Base-by-base conservation (phyloP, 2,888 invertebrate genomes). In the Leptinotarsa haldemani region DNA sequence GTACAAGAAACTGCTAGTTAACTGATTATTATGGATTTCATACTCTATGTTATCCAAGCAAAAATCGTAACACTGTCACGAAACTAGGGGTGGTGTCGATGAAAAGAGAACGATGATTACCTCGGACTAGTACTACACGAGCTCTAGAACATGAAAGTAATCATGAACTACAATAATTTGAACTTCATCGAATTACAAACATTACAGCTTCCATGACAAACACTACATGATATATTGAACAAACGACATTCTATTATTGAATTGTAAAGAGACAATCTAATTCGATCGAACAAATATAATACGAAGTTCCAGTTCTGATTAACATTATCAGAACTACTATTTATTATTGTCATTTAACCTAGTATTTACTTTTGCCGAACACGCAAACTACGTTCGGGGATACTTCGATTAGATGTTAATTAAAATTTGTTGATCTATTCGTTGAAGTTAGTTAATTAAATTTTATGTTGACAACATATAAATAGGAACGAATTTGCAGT, bases 371-470 rank as follows among this genome's bases (percentile, higher is more conserved):
- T 77, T 77, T 50, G 63, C 66, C 63, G 46, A 75, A 75, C 72
- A 73, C 72, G 74, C 76, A 75, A 77, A 74, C 76, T 78, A 78
- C 78, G 76, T 78, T 75, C 71, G 77, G 76, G 76, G 75, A 78
- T 78, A 77, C 76, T 79, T 75, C 78, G 77, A 77, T 78, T 78
- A 73, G 72, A 80, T 80, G 76, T 78, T 78, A 75, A 79, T 79
- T 78, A 78, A 76, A 79, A 79, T 78, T 76, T 76, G 79, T 80
- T 78, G 74, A 78, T 78, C 75, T 75, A 75, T 77, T 77, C 77
- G 76, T 75, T 77, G 75, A 74, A 78, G 76, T 75, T 78, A 73
- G 78, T 78, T 80, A 78, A 80, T 80, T 78, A 80, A 77, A 80
- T 78, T 80, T 78, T 74, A 75, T 80, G 77, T 77, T 80, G 79